These are phyloP conservation scores for Atrichornis clamosus DNA, from an alignment of 2,113 vertebrate genomes.

Conservation along the genomic window DNA sequence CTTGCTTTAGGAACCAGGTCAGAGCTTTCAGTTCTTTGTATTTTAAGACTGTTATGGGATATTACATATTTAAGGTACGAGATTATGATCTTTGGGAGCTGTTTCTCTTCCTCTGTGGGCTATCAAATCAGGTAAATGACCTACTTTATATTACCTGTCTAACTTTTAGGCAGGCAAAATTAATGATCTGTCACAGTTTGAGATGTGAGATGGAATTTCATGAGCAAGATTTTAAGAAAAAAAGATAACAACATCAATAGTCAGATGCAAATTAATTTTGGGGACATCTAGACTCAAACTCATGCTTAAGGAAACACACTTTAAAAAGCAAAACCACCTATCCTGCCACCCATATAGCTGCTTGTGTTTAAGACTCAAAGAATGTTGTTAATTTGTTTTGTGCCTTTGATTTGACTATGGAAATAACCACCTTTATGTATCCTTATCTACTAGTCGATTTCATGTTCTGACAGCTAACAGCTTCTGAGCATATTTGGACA, in stretches of 20 bases:
- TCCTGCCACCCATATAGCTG: constrained; percentile 43
- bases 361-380: constrained; percentile 39
- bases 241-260: neutral
- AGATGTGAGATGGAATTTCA: neutral
- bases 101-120: neutral
- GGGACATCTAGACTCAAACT: constrained; percentile 15
- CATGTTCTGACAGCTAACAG: constrained; percentile 49
- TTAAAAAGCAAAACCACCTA: neutral
- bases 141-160: neutral
- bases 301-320: neutral
- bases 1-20: neutral
- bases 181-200: neutral
- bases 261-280: neutral
- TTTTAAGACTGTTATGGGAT: neutral
- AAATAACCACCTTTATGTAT: constrained; percentile 46
- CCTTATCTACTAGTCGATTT: constrained; percentile 37
- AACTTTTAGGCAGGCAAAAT: neutral
- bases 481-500: constrained; percentile 40
- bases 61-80: neutral
- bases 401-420: constrained; percentile 48
- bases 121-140: neutral
- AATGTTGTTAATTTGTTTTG: constrained; percentile 41
- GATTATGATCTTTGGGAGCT: neutral
- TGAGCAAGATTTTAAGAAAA: neutral
- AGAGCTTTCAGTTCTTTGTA: neutral